Percentiles rank a stretch among this genome's conserved stretches.
Conservation (phyloP, 2,113 vertebrate species). For the Elephantulus edwardii region DNA sequence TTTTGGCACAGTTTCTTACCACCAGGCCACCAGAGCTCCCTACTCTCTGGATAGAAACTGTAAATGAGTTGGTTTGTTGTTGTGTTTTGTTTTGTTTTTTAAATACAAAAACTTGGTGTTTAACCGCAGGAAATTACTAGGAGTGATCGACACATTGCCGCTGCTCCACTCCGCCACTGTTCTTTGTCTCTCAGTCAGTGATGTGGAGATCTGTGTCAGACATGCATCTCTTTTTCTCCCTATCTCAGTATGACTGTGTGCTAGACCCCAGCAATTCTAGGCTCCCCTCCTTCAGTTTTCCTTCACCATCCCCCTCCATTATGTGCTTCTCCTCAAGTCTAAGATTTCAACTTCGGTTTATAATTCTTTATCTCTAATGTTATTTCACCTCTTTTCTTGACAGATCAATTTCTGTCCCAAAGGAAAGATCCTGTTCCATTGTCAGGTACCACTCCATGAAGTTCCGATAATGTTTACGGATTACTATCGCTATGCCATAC, state of each 20-base stretch:
- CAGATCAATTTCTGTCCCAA: background rate
- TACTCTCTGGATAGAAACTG: background rate
- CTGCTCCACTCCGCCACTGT: background rate
- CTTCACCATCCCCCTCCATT: background rate
- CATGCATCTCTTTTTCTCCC: background rate
- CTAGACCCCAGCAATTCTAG: too few species aligned
- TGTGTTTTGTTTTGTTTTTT: too few species aligned
- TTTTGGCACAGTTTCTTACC: too few species aligned
- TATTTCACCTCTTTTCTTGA: background rate
- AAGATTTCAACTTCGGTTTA: background rate
- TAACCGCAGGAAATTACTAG: background rate
- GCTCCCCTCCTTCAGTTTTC: background rate
- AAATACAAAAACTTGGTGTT: background rate
- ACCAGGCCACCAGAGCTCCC: too few species aligned
- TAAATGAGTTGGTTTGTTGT: background rate
- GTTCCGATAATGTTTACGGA: constrained; percentile 20
- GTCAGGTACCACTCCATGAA: background rate
- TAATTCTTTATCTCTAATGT: background rate
- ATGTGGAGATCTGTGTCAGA: too few species aligned
- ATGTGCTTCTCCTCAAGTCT: background rate
- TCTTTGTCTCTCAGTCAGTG: background rate
- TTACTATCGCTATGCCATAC: background rate
- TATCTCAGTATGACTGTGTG: background rate
- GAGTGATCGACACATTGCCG: background rate
- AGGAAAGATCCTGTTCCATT: background rate